These are phyloP conservation scores for Peromyscus polionotus DNA, from an alignment of 2,113 vertebrate genomes.

Conservation along the genomic window DNA sequence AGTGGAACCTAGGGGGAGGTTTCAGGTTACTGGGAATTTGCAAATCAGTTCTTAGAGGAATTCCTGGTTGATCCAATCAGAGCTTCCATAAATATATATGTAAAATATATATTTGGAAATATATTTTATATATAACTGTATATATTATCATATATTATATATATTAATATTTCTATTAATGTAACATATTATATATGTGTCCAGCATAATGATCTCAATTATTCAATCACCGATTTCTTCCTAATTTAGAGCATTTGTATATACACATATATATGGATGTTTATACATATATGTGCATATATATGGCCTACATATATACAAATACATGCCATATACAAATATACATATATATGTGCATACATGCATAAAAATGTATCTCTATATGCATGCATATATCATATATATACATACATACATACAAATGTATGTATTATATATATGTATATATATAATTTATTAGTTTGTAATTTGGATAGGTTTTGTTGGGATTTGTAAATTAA, in stretches of 20 bases:
- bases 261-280: too few species aligned
- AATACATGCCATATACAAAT: too few species aligned
- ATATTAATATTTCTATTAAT: too few species aligned
- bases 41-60: not conserved
- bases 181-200: too few species aligned
- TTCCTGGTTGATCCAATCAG: not conserved
- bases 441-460: not conserved
- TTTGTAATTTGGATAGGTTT: not conserved
- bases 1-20: fast-evolving
- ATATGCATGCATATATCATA: fast-evolving
- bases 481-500: not conserved
- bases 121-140: too few species aligned
- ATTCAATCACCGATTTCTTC: not conserved
- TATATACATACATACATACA: not conserved
- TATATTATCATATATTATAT: too few species aligned
- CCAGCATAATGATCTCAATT: not conserved
- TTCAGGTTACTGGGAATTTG: not conserved
- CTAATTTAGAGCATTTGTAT: not conserved
- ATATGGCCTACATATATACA: too few species aligned
- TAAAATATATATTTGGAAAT: too few species aligned
- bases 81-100: not conserved
- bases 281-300: too few species aligned
- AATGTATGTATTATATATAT: not conserved
- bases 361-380: not conserved
- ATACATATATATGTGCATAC: not conserved